Evolutionary conservation across 2,113 vertebrate species (phyloP), one percentile per base, ranked within the genome.

Genomic region (Crotalus helleri): DNA sequence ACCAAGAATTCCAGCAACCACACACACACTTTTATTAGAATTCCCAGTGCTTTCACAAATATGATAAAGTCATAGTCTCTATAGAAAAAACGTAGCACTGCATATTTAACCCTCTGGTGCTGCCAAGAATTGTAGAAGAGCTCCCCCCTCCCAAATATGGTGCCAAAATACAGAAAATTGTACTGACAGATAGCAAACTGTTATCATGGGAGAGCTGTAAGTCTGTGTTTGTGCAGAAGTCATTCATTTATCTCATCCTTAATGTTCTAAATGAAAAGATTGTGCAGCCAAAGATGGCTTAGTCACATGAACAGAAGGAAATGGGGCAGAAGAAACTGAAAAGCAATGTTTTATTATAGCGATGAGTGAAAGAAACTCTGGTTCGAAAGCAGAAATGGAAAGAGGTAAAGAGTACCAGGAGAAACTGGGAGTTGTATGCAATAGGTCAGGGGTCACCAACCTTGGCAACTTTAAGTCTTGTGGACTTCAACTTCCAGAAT

Each of bases 11-110:
- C 95, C 94, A 95, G 33, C 94, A 95, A 81, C 93, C 96, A 94
- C 57, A 49, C 94, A 49, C 94, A 87, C 93, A 90, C 95, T 97
- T 97, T 96, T 93, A 94, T 96, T 97, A 95, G 93, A 96, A 96
- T 95, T 95, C 91, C 85, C 58, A 92, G 64, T 94, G 90, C 91
- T 85, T 5, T 6, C 93, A 21, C 59, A 92, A n/a, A 92, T 95
- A 10, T 29, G 61, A 88, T 92, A 94, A 95, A 93, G 94, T 5
- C 59, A 93, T 94, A 88, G 29, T 92, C 69, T 29, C 26, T 94
- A 44, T 94, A 69, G 92, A 95, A 93, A 51, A 86, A 96, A 92
- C 61, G 92, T 5, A 33, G 7, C 92, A 13, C 88, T 29, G 5
- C 89, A 93, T 95, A 6, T 23, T 90, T 91, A 33, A 39, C 92